phyloP scores from a whole-genome alignment of 2,113 vertebrate genomes.

The Notechis scutatus region DNA sequence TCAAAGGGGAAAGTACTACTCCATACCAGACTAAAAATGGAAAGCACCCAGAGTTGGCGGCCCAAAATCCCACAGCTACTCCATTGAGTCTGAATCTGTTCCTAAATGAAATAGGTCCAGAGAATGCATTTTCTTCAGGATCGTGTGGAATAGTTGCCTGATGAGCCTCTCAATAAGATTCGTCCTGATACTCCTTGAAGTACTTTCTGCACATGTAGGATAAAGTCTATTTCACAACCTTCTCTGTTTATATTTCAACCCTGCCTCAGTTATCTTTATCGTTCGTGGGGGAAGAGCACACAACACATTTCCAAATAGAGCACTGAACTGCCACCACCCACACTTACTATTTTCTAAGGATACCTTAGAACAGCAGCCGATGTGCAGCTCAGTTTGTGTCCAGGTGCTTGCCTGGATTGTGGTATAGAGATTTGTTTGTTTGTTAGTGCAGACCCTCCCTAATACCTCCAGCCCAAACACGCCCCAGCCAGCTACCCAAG shows the following conservation, averaged over 20 bases:
- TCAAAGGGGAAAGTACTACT: background rate
- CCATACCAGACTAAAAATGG: background rate
- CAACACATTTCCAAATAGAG: background rate
- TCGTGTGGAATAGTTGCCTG: background rate
- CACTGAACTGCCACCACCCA: background rate
- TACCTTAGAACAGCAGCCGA: background rate
- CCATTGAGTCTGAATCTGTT: background rate
- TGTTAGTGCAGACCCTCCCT: too few relatives aligned
- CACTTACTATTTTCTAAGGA: background rate
- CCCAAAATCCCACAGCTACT: background rate
- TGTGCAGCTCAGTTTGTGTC: background rate
- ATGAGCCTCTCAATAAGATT: background rate
- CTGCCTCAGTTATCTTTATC: background rate
- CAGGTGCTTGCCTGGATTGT: too few relatives aligned
- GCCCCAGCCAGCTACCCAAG: too few relatives aligned
- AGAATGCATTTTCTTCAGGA: background rate
- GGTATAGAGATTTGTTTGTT: too few relatives aligned
- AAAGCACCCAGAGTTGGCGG: background rate
- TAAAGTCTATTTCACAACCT: background rate
- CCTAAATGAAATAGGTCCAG: background rate
- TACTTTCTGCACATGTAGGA: background rate
- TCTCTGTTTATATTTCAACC: background rate
- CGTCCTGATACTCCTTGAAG: background rate
- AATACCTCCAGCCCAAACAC: too few relatives aligned
- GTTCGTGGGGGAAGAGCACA: background rate